Conservation (phyloP, 2,888 invertebrate genomes). For the Gymnosoma rotundatum region DNA sequence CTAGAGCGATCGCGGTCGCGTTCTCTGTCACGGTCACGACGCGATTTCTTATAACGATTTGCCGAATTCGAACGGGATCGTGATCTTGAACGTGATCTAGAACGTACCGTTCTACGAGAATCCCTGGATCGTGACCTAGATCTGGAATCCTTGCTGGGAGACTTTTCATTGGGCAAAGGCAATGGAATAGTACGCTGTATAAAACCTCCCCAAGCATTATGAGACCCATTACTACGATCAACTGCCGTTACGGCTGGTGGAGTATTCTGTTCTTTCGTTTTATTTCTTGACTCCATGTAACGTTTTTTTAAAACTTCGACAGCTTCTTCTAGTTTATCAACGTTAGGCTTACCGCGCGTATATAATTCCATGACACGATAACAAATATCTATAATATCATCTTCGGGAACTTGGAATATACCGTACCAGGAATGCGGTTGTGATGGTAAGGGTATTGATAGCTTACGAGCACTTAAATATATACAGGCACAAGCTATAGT, state of each 20-base stretch:
- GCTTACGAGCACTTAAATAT: conserved; percentile 94
- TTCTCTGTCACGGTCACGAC: conserved; percentile 71
- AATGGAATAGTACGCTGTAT: conserved; percentile 83
- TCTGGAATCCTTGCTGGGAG: conserved; percentile 78
- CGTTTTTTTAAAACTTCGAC: conserved; percentile 89
- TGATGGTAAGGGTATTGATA: conserved; percentile 92
- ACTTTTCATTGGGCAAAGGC: conserved; percentile 77
- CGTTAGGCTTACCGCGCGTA: conserved; percentile 88
- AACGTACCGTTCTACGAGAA: conserved; percentile 71
- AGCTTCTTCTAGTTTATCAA: conserved; percentile 88
- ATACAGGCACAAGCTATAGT: conserved; percentile 99
- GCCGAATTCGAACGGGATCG: conserved; percentile 75
- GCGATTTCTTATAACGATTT: conserved; percentile 76
- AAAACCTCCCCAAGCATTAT: conserved; percentile 87
- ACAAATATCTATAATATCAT: conserved; percentile 92
- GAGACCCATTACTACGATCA: conserved; percentile 85
- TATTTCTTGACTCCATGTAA: conserved; percentile 84
- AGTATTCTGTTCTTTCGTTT: conserved; percentile 80
- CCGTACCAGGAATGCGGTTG: conserved; percentile 94
- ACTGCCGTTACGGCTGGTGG: conserved; percentile 82
- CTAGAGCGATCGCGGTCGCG: conserved; percentile 74
- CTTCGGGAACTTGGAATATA: conserved; percentile 92
- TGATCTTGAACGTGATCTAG: conserved; percentile 72
- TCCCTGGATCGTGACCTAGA: conserved; percentile 76
- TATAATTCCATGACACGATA: conserved; percentile 92